Base-by-base conservation (phyloP, 2,888 invertebrate genomes). In the Meteorus colon region DNA sequence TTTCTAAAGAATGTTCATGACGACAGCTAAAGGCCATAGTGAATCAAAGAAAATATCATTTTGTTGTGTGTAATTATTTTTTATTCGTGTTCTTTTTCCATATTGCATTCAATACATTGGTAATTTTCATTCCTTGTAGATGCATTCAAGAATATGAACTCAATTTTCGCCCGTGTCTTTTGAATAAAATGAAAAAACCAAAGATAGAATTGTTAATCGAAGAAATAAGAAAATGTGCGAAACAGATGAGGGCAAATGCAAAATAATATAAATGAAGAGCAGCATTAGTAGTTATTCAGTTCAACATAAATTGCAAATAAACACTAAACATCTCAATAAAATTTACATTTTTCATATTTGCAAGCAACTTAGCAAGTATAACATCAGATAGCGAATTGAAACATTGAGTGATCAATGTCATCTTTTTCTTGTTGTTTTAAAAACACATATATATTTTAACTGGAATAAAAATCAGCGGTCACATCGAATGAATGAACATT, bases 1-100 rank as follows among this genome's bases (percentile, higher is more conserved):
- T 72, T 63, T 19, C 62, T 67, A 31, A 69, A 48, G 69, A 66
- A 68, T 73, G 75, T 66, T 55, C 24, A 73, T 74, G 29, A 48
- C 31, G 69, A 73, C 45, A 62, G 51, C 8, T 2, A 34, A 34
- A 1, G 8, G 8, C 34, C 2, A 29, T 45, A 41, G 6, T 41
- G 4, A 65, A 37, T 37, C 41, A 65, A 31, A 29, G 16, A 34
- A 2, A 12, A 8, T n/a, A 65, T 34, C 8, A 27, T 68, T 48
- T 51, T 2, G 19, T 70, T 37, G 29, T 34, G 69, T 70, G 69
- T 70, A 70, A 31, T 51, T n/a, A 48, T 62, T 10, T 2, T 70
- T 70, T 51, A 65, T 41, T 65, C 19, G 19, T 41, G 34, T 70
- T 55, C n/a, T 69, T 48, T 55, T 24, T 37, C 34, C n/a, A 59